A percentile compares a stretch with the other conserved stretches of the same genome.
Evolutionary conservation across 37 sponge, comb jelly and placozoan species (phyloP).

Genomic region (Hormiphora californensis): DNA sequence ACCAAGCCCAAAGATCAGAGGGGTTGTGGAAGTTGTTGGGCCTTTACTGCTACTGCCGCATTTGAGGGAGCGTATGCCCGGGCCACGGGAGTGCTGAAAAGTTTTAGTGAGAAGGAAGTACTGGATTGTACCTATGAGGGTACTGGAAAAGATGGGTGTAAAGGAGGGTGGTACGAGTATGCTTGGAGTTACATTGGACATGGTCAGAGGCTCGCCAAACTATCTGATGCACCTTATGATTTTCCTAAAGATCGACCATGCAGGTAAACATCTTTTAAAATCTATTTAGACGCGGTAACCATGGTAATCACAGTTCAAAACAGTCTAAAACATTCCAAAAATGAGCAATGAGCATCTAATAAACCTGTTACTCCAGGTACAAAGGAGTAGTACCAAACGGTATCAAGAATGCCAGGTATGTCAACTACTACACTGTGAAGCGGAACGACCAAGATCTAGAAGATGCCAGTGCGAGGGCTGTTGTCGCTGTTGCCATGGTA

Average conservation of each 20-base stretch:
- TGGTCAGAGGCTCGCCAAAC: background rate
- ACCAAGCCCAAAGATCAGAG: background rate
- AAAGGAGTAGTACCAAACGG: background rate
- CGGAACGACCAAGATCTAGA: background rate
- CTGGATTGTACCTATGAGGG: background rate
- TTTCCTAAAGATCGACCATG: background rate
- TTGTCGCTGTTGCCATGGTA: background rate
- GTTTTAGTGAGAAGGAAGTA: background rate
- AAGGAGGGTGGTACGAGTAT: background rate
- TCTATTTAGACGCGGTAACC: too few relatives aligned
- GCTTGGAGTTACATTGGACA: background rate
- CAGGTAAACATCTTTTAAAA: too few relatives aligned
- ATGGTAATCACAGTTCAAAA: too few relatives aligned
- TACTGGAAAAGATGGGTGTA: background rate
- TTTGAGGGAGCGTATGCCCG: slow-evolving; percentile 9
- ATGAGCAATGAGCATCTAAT: too few relatives aligned
- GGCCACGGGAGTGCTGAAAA: background rate
- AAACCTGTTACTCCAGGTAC: too few relatives aligned
- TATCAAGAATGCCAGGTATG: background rate
- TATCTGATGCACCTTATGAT: background rate
- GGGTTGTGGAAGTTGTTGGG: background rate
- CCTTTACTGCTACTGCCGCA: background rate
- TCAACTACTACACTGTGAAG: background rate
- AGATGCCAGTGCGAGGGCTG: background rate
- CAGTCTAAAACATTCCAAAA: too few relatives aligned